phyloP scores from a whole-genome alignment of 2,888 invertebrate species.

The Leptinotarsa peninsularis region DNA sequence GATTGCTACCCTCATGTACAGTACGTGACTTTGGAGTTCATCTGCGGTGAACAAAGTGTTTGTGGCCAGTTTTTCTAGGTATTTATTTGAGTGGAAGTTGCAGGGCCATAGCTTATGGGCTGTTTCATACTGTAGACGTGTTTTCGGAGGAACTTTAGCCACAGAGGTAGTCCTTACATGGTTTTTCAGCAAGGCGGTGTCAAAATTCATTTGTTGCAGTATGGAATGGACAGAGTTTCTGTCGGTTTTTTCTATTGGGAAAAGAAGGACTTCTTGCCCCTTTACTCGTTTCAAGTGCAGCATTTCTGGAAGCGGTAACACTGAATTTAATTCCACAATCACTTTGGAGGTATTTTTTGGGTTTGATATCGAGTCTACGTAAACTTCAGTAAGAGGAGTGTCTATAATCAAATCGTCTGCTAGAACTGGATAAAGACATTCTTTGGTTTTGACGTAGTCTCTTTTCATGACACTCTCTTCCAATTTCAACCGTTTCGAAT shows the following conservation, averaged over 20 bases:
- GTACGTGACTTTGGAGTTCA: constrained; percentile 70
- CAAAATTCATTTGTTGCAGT: constrained; percentile 67
- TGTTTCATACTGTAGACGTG: constrained; percentile 75
- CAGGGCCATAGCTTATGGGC: constrained; percentile 80
- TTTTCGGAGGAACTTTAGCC: constrained; percentile 72
- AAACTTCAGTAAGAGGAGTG: constrained; percentile 69
- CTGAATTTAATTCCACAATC: constrained; percentile 71
- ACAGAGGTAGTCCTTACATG: constrained; percentile 71
- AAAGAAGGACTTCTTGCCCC: constrained; percentile 72
- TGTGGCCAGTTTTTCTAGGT: constrained; percentile 75
- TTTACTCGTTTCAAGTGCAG: constrained; percentile 81
- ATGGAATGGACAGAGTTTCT: constrained; percentile 54
- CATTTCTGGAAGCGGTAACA: constrained; percentile 72
- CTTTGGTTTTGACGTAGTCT: constrained; percentile 1
- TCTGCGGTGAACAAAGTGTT: constrained; percentile 71
- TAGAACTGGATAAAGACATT: constrained; percentile 50
- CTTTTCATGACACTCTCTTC: constrained; percentile 33
- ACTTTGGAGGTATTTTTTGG: constrained; percentile 74
- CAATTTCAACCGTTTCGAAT: constrained; percentile 54
- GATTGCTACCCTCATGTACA: constrained; percentile 72
- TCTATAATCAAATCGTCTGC: constrained; percentile 51
- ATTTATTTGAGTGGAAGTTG: constrained; percentile 85
- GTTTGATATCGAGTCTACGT: constrained; percentile 72
- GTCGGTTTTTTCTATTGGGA: constrained; percentile 56
- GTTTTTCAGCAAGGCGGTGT: constrained; percentile 68